Base-by-base conservation (phyloP, 2,888 invertebrate species). In the Andrena marginata region DNA sequence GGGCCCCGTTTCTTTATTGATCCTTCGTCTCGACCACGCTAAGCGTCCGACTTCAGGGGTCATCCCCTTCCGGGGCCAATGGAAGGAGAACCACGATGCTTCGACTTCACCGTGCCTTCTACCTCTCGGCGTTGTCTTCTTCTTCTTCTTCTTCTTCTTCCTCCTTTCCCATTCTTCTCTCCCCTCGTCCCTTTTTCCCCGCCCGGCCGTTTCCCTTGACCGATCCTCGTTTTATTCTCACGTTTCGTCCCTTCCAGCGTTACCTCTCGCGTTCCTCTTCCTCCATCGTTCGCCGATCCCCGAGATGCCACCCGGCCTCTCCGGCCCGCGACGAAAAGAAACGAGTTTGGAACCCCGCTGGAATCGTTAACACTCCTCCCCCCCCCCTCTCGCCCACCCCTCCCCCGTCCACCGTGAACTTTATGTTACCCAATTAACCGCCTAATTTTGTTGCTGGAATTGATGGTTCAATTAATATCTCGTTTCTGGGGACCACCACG, bases 401-500 rank as follows among this genome's bases (percentile, higher is more conserved):
- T 2, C 56, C 3, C 13, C 26, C 23, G 23, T 56, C 56, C 56
- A 7, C 56, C 56, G 48, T 29, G 67, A n/a, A 67, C 10, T 51
- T 29, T 56, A 49, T 48, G 49, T 69, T 49, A 63, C 16, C 33
- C 29, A 56, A 51, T 69, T 63, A 77, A 80, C 77, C 69, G 64
- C 33, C 73, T 77, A 77, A 80, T 77, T 71, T 77, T 23, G 59
- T 49, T 48, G 65, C 26, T 31, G 13, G 60, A 71, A 70, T 63
- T 71, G 69, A 69, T 65, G 69, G 79, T 64, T 81, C 69, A 77
- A 81, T 78, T 73, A 81, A 81, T 73, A 69, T 64, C 73, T 62
- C 56, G 62, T 73, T 65, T 51, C 20, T 35, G 16, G 20, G 35
- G 72, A 67, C 79, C 80, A 69, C 68, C 68, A n/a, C 56, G 56